These are phyloP conservation scores for Acanthosepion esculentum DNA, from an alignment of 2,888 invertebrate species.

Conservation along the genomic window DNA sequence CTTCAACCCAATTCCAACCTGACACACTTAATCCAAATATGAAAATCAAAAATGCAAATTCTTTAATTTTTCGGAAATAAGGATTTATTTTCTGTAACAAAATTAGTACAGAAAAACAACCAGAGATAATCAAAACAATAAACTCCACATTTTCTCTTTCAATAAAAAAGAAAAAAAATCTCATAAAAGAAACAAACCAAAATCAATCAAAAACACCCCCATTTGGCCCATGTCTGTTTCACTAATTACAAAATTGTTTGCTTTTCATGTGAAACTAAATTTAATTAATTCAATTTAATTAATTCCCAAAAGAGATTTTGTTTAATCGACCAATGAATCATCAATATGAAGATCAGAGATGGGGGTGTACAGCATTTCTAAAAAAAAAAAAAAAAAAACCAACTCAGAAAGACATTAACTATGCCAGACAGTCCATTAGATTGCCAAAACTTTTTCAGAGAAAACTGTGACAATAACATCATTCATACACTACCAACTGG, in stretches of 20 bases:
- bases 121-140: background rate
- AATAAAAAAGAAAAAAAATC: background rate
- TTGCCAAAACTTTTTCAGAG: background rate
- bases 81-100: conserved; percentile 21
- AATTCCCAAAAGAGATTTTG: conserved; percentile 33
- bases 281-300: conserved; percentile 33
- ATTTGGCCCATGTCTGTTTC: background rate
- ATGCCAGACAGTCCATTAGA: conserved; percentile 11
- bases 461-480: background rate
- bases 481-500: background rate
- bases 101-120: background rate
- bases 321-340: conserved; percentile 33
- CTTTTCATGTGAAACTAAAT: conserved; percentile 33
- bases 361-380: background rate
- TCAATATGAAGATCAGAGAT: background rate
- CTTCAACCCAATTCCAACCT: background rate
- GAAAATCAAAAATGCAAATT: background rate
- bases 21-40: background rate
- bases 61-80: conserved; percentile 6
- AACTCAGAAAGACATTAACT: background rate
- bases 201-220: background rate
- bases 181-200: background rate
- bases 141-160: background rate
- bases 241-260: conserved; percentile 33
- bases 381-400: background rate